Base-by-base conservation (phyloP, 2,888 invertebrate genomes). In the Thyatira batis region DNA sequence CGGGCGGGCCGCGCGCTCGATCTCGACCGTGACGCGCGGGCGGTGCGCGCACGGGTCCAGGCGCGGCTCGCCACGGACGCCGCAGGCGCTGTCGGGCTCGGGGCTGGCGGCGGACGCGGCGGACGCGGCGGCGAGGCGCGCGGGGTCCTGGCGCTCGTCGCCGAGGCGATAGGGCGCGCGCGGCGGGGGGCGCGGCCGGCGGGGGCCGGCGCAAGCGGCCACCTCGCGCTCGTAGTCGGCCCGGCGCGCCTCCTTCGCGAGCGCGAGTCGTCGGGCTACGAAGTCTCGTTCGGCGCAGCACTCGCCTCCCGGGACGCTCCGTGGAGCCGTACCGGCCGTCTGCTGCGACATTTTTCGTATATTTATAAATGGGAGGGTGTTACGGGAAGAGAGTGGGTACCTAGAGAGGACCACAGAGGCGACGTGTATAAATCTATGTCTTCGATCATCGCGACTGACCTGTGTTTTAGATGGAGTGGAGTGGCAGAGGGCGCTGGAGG, bases 11-110 rank as follows among this genome's bases (percentile, higher is more conserved):
- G 49, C 52, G 23, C 85, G 80, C 27, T 84, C 78, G 20, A 84
- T 67, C 49, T 80, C 72, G 5, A 82, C 27, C 27, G 84, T 58
- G 1, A 78, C 56, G 13, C 77, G 78, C 1, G 82, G 81, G 0
- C 65, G 71, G 53, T 84, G 80, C n/a, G 74, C 76, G 65, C 85
- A 85, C 11, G 82, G 80, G 58, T 84, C 79, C 10, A 74, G 55
- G 45, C 52, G 51, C 1, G 28, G 46, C 20, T 50, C 58, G 20
- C 43, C 50, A 21, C 54, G 55, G 20, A 69, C 57, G 13, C 66
- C 63, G 66, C 84, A 85, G 10, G 58, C 64, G 62, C 65, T 63
- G 57, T 74, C 76, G 10, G 75, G 61, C 20, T 62, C 58, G 9
- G 77, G 60, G 6, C 20, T 5, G 30, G 33, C 49, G 21, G 3